Conservation (phyloP, 2,797 vertebrate genomes). For the Schizothorax lantsangensis region DNA sequence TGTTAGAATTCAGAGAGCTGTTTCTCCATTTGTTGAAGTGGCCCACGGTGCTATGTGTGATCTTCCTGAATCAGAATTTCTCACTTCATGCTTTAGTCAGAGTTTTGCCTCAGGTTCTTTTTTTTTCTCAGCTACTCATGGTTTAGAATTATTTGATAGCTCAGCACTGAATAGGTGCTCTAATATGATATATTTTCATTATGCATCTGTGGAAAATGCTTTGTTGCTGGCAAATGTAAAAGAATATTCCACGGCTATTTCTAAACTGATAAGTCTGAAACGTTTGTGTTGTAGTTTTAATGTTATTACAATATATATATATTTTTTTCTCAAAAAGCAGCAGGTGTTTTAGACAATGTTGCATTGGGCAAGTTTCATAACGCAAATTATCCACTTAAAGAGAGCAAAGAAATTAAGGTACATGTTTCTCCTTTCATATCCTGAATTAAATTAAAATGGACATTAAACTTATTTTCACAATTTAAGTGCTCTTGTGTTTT, state of each 20-base stretch:
- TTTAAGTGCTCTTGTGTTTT: slow-evolving; percentile 1
- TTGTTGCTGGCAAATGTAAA: slow-evolving; percentile 24
- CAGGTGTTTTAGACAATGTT: neutral
- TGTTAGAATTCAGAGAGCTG: slow-evolving; percentile 27
- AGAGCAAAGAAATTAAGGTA: slow-evolving; percentile 14
- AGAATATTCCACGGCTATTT: neutral
- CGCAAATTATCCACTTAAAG: neutral
- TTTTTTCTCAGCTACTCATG: neutral
- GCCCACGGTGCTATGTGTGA: slow-evolving; percentile 27
- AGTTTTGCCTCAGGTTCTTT: slow-evolving; percentile 38
- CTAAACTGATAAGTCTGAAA: neutral
- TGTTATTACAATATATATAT: neutral
- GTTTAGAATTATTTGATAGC: slow-evolving; percentile 48
- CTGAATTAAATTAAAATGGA: neutral
- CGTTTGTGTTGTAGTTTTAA: neutral
- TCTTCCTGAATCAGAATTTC: slow-evolving; percentile 47
- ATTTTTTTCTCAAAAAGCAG: neutral
- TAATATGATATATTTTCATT: slow-evolving; percentile 42
- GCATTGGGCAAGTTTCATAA: neutral
- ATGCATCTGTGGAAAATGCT: slow-evolving; percentile 36
- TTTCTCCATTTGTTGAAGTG: slow-evolving; percentile 38
- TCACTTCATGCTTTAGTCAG: slow-evolving; percentile 39
- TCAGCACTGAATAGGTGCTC: slow-evolving; percentile 35
- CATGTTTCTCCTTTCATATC: neutral
- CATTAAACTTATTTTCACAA: neutral